Conservation (phyloP, 2,113 vertebrate genomes). For the Aspidoscelis tigris region DNA sequence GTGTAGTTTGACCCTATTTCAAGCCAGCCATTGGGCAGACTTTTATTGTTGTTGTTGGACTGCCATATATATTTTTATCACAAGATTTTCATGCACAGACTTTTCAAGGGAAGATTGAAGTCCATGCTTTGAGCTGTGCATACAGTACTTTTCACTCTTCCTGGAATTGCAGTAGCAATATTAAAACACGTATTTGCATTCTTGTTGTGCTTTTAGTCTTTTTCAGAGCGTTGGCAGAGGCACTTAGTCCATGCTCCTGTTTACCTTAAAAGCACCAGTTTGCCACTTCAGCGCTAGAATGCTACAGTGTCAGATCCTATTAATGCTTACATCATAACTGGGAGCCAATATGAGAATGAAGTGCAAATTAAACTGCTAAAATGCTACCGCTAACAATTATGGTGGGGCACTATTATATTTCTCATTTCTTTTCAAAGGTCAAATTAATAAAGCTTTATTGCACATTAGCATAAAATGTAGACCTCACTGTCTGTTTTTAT, state of each 20-base stretch:
- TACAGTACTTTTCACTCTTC: not conserved
- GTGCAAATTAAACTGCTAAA: conserved; percentile 78
- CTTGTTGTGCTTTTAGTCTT: conserved; percentile 41
- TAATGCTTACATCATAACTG: conserved; percentile 66
- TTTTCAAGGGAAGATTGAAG: conserved; percentile 41
- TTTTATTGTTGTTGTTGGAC: conserved; percentile 27
- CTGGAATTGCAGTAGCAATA: not conserved
- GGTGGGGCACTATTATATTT: conserved; percentile 75
- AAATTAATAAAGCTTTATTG: conserved; percentile 81
- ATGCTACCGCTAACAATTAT: conserved; percentile 80
- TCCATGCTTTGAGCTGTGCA: conserved; percentile 39
- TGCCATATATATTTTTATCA: conserved; percentile 37
- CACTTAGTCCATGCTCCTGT: conserved; percentile 49
- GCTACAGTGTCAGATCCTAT: conserved; percentile 62
- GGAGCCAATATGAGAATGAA: conserved; percentile 75
- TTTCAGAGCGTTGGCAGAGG: conserved; percentile 16
- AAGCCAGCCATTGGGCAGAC: conserved; percentile 22
- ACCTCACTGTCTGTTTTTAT: conserved; percentile 80
- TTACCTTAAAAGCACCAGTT: conserved; percentile 35
- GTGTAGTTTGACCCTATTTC: conserved; percentile 16
- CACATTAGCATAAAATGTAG: conserved; percentile 85
- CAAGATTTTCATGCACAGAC: conserved; percentile 16
- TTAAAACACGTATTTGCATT: conserved; percentile 37
- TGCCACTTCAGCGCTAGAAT: conserved; percentile 38
- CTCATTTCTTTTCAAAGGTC: conserved; percentile 82